Evolutionary conservation across 2,888 invertebrate genomes (phyloP).

Genomic region (Cetonia aurata): DNA sequence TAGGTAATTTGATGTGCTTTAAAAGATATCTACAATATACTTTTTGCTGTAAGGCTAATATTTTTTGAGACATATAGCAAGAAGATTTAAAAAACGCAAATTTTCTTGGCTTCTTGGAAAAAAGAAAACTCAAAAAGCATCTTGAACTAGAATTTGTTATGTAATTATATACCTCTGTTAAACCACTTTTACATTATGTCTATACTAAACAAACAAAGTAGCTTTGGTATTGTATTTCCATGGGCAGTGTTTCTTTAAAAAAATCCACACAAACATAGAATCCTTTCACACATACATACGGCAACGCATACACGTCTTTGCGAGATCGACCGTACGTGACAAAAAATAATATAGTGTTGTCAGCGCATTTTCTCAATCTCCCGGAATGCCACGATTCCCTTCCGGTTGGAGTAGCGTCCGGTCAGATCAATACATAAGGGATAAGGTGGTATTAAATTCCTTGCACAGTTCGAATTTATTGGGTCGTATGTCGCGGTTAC

Average conservation of each 20-base stretch:
- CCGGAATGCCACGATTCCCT: constrained; percentile 37
- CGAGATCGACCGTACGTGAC: constrained; percentile 32
- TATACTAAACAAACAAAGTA: not conserved
- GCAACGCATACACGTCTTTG: constrained; percentile 7
- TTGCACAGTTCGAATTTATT: constrained; percentile 45
- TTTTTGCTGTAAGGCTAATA: no score
- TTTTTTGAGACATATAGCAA: no score
- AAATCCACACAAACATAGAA: constrained; percentile 7
- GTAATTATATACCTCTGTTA: no score
- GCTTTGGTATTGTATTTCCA: not conserved
- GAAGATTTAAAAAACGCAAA: no score
- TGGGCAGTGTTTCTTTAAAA: not conserved
- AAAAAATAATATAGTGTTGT: constrained; percentile 42
- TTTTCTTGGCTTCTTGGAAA: no score
- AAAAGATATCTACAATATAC: no score
- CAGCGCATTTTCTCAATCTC: constrained; percentile 44
- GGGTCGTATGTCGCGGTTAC: constrained; percentile 45
- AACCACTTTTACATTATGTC: no score
- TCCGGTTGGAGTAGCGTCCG: constrained; percentile 40
- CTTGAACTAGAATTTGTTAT: no score
- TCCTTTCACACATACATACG: not conserved
- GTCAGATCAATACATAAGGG: constrained; percentile 46
- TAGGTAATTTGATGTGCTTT: no score
- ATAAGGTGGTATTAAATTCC: constrained; percentile 46
- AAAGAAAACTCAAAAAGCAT: no score